Evolutionary conservation across 2,113 vertebrate species (phyloP), one percentile per base, ranked within the genome.

Genomic region (Spea multiplicata): DNA sequence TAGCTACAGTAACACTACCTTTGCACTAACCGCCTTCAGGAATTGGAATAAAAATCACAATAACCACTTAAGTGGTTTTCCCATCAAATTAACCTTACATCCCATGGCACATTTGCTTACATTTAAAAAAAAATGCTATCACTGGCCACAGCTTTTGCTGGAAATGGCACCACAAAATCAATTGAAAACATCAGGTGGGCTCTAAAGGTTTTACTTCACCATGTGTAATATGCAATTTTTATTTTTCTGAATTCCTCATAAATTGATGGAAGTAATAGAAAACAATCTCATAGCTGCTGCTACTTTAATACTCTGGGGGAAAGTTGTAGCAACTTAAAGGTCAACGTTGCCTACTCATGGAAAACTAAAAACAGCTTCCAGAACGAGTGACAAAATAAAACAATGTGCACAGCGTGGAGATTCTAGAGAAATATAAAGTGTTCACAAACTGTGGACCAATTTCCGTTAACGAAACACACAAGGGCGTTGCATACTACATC

Each of bases 51-150:
- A 67, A 76, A 64, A 73, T 64, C 10, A 66, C 57, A 73, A 67
- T 67, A 73, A 80, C 70, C 71, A 73, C 71, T 73, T 80, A 79
- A 79, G 70, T 73, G 70, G 69, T 65, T 73, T 73, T 79, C 70
- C 66, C 76, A 73, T 79, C 70, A 79, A 73, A 73, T 73, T 73
- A 64, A 80, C 64, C 77, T 80, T 67, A 73, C 12, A 17, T 80
- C 52, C 71, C 62, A 73, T 12, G 67, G 70, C 77, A 67, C 50
- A 30, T 68, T 80, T 73, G 44, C 50, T 80, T 80, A 80, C 77
- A 80, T 44, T 59, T 80, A 52, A 80, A 46, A 30, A 30, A 80
- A 57, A 59, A 73, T 57, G 48, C 17, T 49, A 80, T 80, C 77
- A 80, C 61, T 50, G 62, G 62, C 57, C 64, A 44, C 12, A 73